Percentiles rank a stretch among this genome's conserved stretches.
phyloP scores from a whole-genome alignment of 64 coral and sea anemone species.

The Platygyra sinensis region DNA sequence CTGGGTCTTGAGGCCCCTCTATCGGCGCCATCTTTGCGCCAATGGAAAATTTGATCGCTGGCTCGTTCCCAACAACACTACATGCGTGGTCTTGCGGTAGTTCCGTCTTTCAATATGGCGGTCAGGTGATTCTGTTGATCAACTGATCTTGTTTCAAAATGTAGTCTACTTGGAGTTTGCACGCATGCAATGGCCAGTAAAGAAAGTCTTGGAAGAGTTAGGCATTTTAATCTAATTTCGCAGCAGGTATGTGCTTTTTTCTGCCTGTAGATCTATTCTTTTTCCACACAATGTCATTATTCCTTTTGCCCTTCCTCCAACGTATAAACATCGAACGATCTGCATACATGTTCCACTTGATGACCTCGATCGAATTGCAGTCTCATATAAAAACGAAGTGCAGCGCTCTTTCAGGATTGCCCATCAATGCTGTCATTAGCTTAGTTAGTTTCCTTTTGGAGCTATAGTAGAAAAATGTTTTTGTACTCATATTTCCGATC shows the following conservation, averaged over 20 bases:
- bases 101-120: slow-evolving; percentile 59
- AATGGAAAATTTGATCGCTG: neutral
- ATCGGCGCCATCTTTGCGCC: slow-evolving; percentile 72
- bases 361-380: neutral
- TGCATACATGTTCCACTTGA: neutral
- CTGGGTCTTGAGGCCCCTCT: neutral
- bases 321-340: neutral
- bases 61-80: slow-evolving; percentile 1
- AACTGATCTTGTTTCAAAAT: slow-evolving; percentile 16
- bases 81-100: slow-evolving; percentile 18
- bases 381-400: neutral
- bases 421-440: neutral
- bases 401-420: neutral
- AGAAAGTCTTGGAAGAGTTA: slow-evolving; percentile 66
- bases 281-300: neutral
- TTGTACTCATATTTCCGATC: no score
- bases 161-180: neutral
- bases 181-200: slow-evolving; percentile 58
- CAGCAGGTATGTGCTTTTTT: slow-evolving; percentile 37
- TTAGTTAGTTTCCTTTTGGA: neutral
- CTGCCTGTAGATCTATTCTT: neutral
- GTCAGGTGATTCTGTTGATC: slow-evolving; percentile 27
- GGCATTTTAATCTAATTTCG: slow-evolving; percentile 40
- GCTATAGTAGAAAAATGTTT: neutral
- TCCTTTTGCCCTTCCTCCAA: neutral